Base-by-base conservation (phyloP, 2,888 invertebrate species). In the Tuberolachnus salignus region DNA sequence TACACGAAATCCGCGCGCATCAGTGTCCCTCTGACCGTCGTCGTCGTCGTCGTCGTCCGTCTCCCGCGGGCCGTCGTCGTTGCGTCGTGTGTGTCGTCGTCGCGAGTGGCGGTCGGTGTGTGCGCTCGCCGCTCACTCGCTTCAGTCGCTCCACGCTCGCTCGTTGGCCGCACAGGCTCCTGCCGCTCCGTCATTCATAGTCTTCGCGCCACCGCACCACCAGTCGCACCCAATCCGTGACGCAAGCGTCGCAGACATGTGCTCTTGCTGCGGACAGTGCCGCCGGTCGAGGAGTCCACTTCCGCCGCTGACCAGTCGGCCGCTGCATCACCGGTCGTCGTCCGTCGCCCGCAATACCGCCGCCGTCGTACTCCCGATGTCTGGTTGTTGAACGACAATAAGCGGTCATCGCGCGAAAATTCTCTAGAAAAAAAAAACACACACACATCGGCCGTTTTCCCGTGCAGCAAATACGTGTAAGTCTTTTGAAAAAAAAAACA, bases 11-110 rank as follows among this genome's bases (percentile, higher is more conserved):
- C 57, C 57, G 23, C 61, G 16, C 72, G 61, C 72, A 34, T 34
- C 34, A 73, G 72, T 73, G 72, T 73, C 61, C 61, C 72, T 63
- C 61, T 51, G 72, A 51, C 72, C 72, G 72, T 34, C 72, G 72
- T 51, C 66, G 23, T n/a, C n/a, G 67, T 26, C 23, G 49, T 14
- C 11, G 53, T 21, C 53, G 67, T 16, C 63, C 57, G 55, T 34
- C 61, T 23, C n/a, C 49, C 59, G 59, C 26, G n/a, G n/a, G n/a
- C 14, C 63, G 42, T 16, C 64, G 55, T 34, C 66, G 75, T 44
- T 44, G n/a, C 63, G 42, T 42, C 53, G 53, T 34, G 53, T 51
- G 64, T 21, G 42, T 10, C 26, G 57, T 19, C 66, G 49, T 46
- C 57, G 67, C 53, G 42, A 14, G 66, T 46, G 75, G 34, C 67